Base-by-base conservation (phyloP, 2,888 invertebrate genomes). In the Stenchaetothrips biformis region DNA sequence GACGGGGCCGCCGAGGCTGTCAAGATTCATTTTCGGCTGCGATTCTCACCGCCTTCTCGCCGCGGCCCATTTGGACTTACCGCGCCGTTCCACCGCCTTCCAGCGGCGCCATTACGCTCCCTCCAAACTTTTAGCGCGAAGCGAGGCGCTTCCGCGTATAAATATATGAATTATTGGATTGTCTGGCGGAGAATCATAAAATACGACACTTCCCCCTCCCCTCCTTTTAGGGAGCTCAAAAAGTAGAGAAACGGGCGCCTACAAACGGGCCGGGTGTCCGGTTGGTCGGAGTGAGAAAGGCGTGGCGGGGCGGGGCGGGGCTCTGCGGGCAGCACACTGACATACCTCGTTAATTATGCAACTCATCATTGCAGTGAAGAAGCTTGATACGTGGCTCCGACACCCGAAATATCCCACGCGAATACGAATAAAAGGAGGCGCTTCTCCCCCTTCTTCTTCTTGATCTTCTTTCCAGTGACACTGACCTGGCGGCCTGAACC, bases 141-240 rank as follows among this genome's bases (percentile, higher is more conserved):
- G 67, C 67, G 67, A 25, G 18, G 37, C 37, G 67, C 67, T 21
- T 11, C 67, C 25, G 67, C 25, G 25, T 74, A 74, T 74, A 67
- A 67, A 74, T 74, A 74, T 74, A 74, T 74, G 67, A 74, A 21
- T 74, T 74, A 74, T 74, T 74, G 67, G 67, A 74, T 74, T 74
- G 67, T 74, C 67, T 74, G 7, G 67, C 21, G 67, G 67, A 74
- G 25, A 74, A 74, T 74, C 67, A 74, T 74, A 74, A 74, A 74
- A 74, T 74, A 74, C 67, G 67, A 74, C 67, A 74, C 67, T 74
- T 25, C 11, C 25, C 67, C 25, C 67, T 74, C 67, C 25, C 67
- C 37, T 1, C 37, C 37, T 37, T 37, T 37, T 37, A 37, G 37
- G 37, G 37, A 37, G 37, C 37, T 37, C 37, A 37, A 37, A 37